Evolutionary conservation across 2,113 vertebrate species (phyloP).

Genomic region (Boleophthalmus pectinirostris): DNA sequence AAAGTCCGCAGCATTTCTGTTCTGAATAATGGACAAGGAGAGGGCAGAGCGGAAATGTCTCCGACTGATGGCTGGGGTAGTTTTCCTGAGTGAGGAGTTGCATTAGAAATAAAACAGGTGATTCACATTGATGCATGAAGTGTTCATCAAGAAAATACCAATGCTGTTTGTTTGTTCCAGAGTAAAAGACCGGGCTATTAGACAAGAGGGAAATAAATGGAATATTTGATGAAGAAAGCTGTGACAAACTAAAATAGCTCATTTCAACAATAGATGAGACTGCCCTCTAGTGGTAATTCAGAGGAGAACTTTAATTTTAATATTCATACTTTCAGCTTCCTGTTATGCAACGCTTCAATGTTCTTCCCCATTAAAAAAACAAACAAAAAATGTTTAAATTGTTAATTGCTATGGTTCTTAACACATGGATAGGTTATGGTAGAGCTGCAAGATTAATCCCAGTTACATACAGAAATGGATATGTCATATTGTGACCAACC

Average conservation of each 20-base stretch:
- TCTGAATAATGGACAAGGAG: conserved; percentile 48
- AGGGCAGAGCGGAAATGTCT: neutral
- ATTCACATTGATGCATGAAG: neutral
- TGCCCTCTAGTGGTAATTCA: conserved; percentile 35
- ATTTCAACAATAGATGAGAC: neutral
- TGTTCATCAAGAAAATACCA: conserved; percentile 1
- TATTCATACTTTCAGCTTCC: too few relatives aligned
- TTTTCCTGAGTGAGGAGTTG: conserved; percentile 30
- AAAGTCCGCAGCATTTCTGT: conserved; percentile 24
- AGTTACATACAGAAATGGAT: too few relatives aligned
- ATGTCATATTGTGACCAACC: too few relatives aligned
- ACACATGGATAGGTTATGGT: too few relatives aligned
- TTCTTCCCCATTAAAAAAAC: too few relatives aligned
- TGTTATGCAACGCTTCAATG: too few relatives aligned
- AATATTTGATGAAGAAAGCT: too few relatives aligned
- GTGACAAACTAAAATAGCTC: neutral
- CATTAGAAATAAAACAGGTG: neutral
- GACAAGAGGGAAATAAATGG: neutral
- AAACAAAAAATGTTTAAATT: too few relatives aligned
- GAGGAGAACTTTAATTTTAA: neutral
- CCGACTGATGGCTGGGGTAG: conserved; percentile 31
- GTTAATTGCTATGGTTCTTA: too few relatives aligned
- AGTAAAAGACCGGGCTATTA: neutral
- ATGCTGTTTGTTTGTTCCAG: conserved; percentile 7
- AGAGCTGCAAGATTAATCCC: too few relatives aligned